Evolutionary conservation across 2,797 vertebrate species (phyloP).

Genomic region (Enoplosus armatus): DNA sequence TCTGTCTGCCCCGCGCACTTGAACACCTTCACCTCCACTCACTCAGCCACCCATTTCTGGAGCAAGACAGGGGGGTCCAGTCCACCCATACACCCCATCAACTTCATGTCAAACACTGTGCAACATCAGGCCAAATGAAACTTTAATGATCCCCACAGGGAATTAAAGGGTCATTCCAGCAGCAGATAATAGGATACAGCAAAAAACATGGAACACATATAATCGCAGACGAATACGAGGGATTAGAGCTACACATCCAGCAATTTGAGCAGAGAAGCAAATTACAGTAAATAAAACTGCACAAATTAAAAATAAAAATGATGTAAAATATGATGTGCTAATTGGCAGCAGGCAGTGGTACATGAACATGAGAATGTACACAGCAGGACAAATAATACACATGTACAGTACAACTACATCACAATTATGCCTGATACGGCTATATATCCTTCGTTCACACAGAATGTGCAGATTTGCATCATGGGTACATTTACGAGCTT

Average conservation of each 20-base stretch:
- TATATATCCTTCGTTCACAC: not conserved
- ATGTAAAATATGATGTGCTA: conserved; percentile 48
- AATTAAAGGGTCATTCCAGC: conserved; percentile 26
- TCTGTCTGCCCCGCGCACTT: conserved; percentile 38
- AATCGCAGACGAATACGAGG: not conserved
- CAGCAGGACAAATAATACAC: not conserved
- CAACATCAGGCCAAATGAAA: conserved; percentile 53
- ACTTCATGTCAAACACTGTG: conserved; percentile 56
- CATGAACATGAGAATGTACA: not conserved
- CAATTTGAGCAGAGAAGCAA: conserved; percentile 23
- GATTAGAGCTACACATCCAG: conserved; percentile 16
- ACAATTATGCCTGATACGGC: not conserved
- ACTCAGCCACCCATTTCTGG: conserved; percentile 31
- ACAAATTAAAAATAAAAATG: conserved; percentile 12
- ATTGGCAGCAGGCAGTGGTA: conserved; percentile 19
- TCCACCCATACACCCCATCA: conserved; percentile 13
- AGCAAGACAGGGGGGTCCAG: conserved; percentile 17
- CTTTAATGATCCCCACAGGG: conserved; percentile 47
- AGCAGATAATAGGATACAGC: conserved; percentile 27
- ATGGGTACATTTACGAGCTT: not conserved
- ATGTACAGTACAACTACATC: not conserved
- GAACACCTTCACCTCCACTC: conserved; percentile 46
- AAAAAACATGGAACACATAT: conserved; percentile 15
- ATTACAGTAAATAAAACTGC: conserved; percentile 19
- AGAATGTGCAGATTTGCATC: not conserved